Evolutionary conservation across 2,888 invertebrate species (phyloP).

Genomic region (Camptogramma bilineatum): DNA sequence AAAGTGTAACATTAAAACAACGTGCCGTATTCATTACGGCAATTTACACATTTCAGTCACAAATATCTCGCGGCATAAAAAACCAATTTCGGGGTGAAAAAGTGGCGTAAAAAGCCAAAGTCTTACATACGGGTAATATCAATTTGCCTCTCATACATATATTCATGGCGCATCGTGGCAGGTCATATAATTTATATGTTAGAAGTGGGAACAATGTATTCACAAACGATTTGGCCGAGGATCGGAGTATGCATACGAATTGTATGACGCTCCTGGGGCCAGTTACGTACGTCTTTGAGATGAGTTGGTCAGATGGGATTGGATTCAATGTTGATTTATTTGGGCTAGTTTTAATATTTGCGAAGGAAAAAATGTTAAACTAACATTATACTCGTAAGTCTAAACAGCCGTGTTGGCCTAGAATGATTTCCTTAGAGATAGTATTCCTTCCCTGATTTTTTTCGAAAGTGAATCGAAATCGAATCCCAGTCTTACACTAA

Average conservation of each 20-base stretch:
- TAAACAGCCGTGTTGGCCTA: too few relatives aligned
- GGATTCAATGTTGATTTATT: slow-evolving; percentile 42
- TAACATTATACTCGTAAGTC: too few relatives aligned
- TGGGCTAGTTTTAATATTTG: slow-evolving; percentile 23
- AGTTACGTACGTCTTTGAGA: slow-evolving; percentile 72
- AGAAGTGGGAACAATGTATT: slow-evolving; percentile 77
- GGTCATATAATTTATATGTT: slow-evolving; percentile 85
- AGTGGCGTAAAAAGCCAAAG: slow-evolving; percentile 70
- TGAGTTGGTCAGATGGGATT: slow-evolving; percentile 43
- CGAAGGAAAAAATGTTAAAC: too few relatives aligned
- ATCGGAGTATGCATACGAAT: slow-evolving; percentile 70
- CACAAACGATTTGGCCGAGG: slow-evolving; percentile 76
- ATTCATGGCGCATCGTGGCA: slow-evolving; percentile 77
- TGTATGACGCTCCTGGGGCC: slow-evolving; percentile 79
- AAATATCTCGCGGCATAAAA: slow-evolving; percentile 76
- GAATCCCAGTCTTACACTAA: too few relatives aligned
- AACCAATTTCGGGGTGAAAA: slow-evolving; percentile 71
- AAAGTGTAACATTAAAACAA: slow-evolving; percentile 26
- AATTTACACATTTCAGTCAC: slow-evolving; percentile 79
- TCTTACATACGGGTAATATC: slow-evolving; percentile 80
- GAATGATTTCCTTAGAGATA: too few relatives aligned
- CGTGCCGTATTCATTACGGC: slow-evolving; percentile 65
- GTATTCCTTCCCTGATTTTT: too few relatives aligned
- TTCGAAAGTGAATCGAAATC: too few relatives aligned
- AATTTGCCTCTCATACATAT: slow-evolving; percentile 83